These are phyloP conservation scores for Eristalis pertinax DNA, from an alignment of 2,888 invertebrate genomes.

Conservation along the genomic window DNA sequence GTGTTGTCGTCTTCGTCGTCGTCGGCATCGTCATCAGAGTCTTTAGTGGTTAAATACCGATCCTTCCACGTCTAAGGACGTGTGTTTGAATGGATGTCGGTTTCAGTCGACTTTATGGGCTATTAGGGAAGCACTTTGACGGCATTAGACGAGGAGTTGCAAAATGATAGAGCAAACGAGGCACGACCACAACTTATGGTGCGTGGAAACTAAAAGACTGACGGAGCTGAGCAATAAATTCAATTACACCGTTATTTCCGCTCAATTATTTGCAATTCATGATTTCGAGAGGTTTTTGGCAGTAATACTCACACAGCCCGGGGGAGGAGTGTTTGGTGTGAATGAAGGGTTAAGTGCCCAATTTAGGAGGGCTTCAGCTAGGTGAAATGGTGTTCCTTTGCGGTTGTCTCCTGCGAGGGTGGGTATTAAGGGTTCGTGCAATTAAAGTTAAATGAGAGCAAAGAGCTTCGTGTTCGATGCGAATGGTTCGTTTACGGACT, in stretches of 20 bases:
- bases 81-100: neutral
- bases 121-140: constrained; percentile 26
- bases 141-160: neutral
- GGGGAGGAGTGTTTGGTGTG: neutral
- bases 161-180: constrained; percentile 13
- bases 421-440: neutral
- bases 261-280: constrained; percentile 3
- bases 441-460: neutral
- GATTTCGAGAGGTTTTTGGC: neutral
- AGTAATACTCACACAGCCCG: no score
- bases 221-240: constrained; percentile 21
- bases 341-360: constrained; percentile 7
- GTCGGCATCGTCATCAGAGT: neutral
- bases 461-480: no score
- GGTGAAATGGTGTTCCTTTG: neutral
- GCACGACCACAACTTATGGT: constrained; percentile 22
- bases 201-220: constrained; percentile 12
- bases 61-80: neutral
- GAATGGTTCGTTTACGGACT: neutral
- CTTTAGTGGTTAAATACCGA: neutral
- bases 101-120: constrained; percentile 8
- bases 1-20: neutral
- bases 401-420: neutral
- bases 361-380: neutral
- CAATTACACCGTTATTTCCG: constrained; percentile 30